Percentiles rank a stretch among this genome's conserved stretches.
These are phyloP conservation scores for Odontocerum albicorne DNA, from an alignment of 2,888 invertebrate species.

Conservation along the genomic window DNA sequence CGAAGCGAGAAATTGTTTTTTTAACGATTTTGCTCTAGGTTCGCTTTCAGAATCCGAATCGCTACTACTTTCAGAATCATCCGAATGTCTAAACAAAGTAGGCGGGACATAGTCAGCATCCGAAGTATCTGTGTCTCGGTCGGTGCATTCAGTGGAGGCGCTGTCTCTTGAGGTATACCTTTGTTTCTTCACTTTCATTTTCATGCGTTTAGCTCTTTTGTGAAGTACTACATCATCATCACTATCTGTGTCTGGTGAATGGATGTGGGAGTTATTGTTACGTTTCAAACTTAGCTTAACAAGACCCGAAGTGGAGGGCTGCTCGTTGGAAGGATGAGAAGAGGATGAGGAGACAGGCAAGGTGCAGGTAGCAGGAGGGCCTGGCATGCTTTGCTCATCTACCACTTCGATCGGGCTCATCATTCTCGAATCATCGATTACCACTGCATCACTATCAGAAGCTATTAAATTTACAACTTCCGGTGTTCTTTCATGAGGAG, in stretches of 20 bases:
- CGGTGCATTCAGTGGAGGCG: slow-evolving; percentile 29
- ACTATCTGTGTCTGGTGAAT: slow-evolving; percentile 18
- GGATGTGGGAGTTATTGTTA: not conserved
- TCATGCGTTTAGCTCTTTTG: slow-evolving; percentile 11
- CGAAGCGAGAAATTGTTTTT: slow-evolving; percentile 18
- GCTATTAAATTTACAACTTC: slow-evolving; percentile 62
- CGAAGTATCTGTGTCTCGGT: slow-evolving; percentile 26
- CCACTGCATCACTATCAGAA: slow-evolving; percentile 57
- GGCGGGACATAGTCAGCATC: slow-evolving; percentile 1
- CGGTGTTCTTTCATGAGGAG: slow-evolving; percentile 66
- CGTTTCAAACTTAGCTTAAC: slow-evolving; percentile 28
- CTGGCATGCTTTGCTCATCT: slow-evolving; percentile 7
- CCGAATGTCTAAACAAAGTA: slow-evolving; percentile 1
- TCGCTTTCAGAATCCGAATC: not conserved
- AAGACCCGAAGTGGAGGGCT: slow-evolving; percentile 29
- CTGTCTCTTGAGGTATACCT: slow-evolving; percentile 11
- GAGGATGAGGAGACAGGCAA: not conserved
- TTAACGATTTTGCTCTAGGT: not conserved
- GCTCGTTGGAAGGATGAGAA: slow-evolving; percentile 5
- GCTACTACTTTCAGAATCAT: not conserved
- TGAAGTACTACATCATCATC: not conserved
- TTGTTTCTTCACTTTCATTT: slow-evolving; percentile 9
- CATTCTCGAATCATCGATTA: slow-evolving; percentile 37
- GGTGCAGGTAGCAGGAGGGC: not conserved
- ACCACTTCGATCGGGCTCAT: slow-evolving; percentile 15